Evolutionary conservation across 2,888 invertebrate genomes (phyloP).

Genomic region (Mactromeris polynyma): DNA sequence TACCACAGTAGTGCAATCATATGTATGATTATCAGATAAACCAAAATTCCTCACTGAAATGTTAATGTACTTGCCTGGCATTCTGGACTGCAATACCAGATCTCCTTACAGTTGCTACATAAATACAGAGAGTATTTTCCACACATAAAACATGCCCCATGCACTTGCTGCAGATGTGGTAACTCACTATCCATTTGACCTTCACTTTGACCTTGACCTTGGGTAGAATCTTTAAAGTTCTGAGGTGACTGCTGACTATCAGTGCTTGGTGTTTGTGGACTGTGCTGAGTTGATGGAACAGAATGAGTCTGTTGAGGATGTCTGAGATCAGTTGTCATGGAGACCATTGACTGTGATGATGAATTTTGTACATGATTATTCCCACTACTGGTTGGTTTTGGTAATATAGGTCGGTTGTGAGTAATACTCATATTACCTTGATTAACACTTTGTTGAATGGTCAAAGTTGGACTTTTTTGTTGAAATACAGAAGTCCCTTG

Average conservation of each 20-base stretch:
- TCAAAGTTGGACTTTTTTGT: not conserved
- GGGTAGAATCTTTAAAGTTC: not conserved
- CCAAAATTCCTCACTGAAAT: not conserved
- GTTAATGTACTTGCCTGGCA: conserved; percentile 92
- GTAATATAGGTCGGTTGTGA: not conserved
- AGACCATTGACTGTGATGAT: not conserved
- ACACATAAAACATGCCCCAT: conserved; percentile 78
- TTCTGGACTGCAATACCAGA: conserved; percentile 97
- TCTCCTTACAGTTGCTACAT: conserved; percentile 79
- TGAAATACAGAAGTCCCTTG: not conserved
- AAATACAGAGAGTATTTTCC: conserved; percentile 78
- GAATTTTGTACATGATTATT: not conserved
- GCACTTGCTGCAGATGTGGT: conserved; percentile 70
- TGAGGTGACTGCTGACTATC: not conserved
- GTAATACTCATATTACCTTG: not conserved
- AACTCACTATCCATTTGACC: conserved; percentile 15
- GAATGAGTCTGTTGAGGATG: not conserved
- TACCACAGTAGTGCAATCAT: not conserved
- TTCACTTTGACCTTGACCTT: conserved; percentile 24
- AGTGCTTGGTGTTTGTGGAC: not conserved
- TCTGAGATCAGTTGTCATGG: conserved; percentile 16
- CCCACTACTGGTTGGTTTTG: not conserved
- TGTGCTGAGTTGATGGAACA: not conserved
- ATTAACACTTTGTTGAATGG: not conserved
- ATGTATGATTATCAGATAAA: not conserved